Conservation (phyloP, 2,797 vertebrate species). For the Urocyon cinereoargenteus region DNA sequence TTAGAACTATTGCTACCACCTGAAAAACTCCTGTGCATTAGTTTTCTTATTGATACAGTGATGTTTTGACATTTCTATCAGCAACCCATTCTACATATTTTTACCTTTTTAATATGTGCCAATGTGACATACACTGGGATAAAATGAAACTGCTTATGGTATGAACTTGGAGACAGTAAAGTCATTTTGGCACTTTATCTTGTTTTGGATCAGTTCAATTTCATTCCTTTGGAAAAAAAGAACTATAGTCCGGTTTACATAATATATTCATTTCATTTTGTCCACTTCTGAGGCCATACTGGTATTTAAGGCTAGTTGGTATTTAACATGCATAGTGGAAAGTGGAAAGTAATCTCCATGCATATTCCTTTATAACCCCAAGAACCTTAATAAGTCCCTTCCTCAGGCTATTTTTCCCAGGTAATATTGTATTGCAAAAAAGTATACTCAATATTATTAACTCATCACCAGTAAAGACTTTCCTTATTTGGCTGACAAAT, state of each 20-base stretch:
- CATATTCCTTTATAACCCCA: background rate
- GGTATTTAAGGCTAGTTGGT: background rate
- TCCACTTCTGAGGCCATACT: background rate
- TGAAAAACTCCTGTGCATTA: background rate
- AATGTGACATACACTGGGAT: background rate
- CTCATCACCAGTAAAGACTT: background rate
- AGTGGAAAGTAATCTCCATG: background rate
- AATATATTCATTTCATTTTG: background rate
- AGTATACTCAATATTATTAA: background rate
- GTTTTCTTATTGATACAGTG: background rate
- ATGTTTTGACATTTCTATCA: background rate
- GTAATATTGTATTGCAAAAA: background rate
- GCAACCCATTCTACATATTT: background rate
- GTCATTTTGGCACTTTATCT: background rate
- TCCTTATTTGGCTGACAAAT: background rate
- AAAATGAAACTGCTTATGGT: background rate
- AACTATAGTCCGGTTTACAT: background rate
- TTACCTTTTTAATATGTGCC: background rate
- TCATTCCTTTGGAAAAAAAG: background rate
- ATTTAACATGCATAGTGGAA: background rate
- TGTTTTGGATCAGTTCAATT: background rate
- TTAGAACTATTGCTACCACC: background rate
- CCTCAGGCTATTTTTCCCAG: background rate
- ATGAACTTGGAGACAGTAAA: background rate
- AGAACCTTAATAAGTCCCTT: background rate